These are phyloP conservation scores for Cryptotermes secundus DNA, from an alignment of 1,140 invertebrate species.

Conservation along the genomic window DNA sequence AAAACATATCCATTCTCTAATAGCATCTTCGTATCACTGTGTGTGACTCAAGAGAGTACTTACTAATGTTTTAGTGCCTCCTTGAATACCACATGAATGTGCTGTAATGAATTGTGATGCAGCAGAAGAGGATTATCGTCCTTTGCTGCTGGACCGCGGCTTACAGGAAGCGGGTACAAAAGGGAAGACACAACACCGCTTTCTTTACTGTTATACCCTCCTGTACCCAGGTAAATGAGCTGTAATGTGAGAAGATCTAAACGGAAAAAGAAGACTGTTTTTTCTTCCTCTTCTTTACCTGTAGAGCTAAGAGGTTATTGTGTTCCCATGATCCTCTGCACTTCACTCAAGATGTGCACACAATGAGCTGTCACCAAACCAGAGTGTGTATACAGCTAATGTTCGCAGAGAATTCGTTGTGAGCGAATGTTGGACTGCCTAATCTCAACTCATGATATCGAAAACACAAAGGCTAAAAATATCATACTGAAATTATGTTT, in stretches of 20 bases:
- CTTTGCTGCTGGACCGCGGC: neutral
- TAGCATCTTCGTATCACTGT: too few species aligned
- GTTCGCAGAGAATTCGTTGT: neutral
- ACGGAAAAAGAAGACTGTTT: neutral
- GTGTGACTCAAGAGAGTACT: too few species aligned
- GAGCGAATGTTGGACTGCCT: neutral
- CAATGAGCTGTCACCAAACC: conserved; percentile 14
- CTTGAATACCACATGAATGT: too few species aligned
- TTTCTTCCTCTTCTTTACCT: neutral
- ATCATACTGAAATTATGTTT: too few species aligned
- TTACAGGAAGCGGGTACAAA: neutral
- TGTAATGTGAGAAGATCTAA: neutral
- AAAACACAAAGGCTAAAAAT: too few species aligned
- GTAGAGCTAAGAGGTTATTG: conserved; percentile 18
- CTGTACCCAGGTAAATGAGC: conserved; percentile 8
- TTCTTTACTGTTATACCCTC: neutral
- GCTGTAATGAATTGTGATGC: neutral
- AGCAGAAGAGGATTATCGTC: neutral
- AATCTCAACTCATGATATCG: neutral
- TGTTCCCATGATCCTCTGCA: conserved; percentile 17
- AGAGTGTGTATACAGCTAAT: conserved; percentile 16
- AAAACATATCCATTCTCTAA: too few species aligned
- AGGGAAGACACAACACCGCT: neutral
- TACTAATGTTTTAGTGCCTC: too few species aligned
- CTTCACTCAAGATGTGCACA: conserved; percentile 11